Evolutionary conservation across 1,140 invertebrate species (phyloP), one percentile per base, ranked within the genome.

Genomic region (Gryon sp.): DNA sequence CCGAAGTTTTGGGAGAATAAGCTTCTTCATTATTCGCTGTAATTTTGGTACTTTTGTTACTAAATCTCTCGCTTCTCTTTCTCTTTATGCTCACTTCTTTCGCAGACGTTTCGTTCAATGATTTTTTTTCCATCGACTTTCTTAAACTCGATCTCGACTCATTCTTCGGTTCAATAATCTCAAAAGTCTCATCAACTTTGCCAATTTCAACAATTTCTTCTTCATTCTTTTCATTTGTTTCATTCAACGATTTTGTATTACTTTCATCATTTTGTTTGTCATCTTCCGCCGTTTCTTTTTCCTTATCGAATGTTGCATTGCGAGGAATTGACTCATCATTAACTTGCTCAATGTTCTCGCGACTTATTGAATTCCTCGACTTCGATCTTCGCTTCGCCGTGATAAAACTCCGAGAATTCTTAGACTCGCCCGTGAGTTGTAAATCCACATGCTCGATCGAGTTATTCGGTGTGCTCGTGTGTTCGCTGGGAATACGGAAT

Each of bases 381-480:
- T 8, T 4, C 14, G 16, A 19, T 16, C 7, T 40, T 8, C 14
- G 4, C 32, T 12, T 2, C 15, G 15, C 1, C n/a, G 15, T n/a
- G n/a, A n/a, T n/a, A n/a, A n/a, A n/a, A n/a, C 36, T 40, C 16
- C 30, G 0, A 32, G 7, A 50, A 59, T 43, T 15, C 57, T 60
- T 24, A 30, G 55, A 46, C 0, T 36, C 38, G 1, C 0, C 6
- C 55, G 46, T 16, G 28, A n/a, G 32, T 26, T 20, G 65, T 0
- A 87, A 78, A 1, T 79, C 72, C 1, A 85, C 76, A 2, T 80
- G 77, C 9, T 89, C 87, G 48, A 80, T 86, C 0, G 88, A 87
- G 0, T 45, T 63, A 18, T 80, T 72, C 1, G 68, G 70, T 0
- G 60, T 48, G 14, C 50, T 69, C 6, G 46, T 28, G 7, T 9